Evolutionary conservation across 2,797 vertebrate species (phyloP).

Genomic region (Atherinosoma microstoma): DNA sequence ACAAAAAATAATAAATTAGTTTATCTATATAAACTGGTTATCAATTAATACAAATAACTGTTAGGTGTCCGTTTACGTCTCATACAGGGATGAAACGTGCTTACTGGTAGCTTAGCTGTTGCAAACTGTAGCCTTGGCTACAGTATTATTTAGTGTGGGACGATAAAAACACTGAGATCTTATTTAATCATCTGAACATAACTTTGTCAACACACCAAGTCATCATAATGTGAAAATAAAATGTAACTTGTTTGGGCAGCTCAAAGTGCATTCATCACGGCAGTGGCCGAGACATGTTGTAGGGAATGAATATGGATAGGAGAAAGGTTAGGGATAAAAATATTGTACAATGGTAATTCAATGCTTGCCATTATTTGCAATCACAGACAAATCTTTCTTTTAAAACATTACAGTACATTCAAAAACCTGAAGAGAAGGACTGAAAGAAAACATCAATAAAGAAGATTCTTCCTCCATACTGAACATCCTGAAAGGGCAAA

Average conservation of each 20-base stretch:
- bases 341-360: neutral
- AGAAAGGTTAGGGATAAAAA: slow-evolving; percentile 8
- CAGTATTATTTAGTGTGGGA: neutral
- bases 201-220: neutral
- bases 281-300: neutral
- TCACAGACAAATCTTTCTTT: neutral
- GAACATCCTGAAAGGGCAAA: slow-evolving; percentile 31
- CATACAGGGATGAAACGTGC: no score
- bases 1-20: no score
- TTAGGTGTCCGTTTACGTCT: neutral
- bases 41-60: neutral
- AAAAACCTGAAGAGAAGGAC: neutral
- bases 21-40: neutral
- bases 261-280: neutral
- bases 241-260: slow-evolving; percentile 7
- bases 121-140: neutral
- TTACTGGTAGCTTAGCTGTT: neutral
- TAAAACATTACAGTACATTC: neutral
- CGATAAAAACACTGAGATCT: neutral
- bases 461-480: neutral
- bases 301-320: slow-evolving; percentile 8
- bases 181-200: neutral
- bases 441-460: slow-evolving; percentile 7
- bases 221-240: neutral
- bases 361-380: neutral